Percentiles rank a stretch among this genome's conserved stretches.
phyloP scores from a whole-genome alignment of 92 coral and sea anemone species.

The Galaxea fascicularis region DNA sequence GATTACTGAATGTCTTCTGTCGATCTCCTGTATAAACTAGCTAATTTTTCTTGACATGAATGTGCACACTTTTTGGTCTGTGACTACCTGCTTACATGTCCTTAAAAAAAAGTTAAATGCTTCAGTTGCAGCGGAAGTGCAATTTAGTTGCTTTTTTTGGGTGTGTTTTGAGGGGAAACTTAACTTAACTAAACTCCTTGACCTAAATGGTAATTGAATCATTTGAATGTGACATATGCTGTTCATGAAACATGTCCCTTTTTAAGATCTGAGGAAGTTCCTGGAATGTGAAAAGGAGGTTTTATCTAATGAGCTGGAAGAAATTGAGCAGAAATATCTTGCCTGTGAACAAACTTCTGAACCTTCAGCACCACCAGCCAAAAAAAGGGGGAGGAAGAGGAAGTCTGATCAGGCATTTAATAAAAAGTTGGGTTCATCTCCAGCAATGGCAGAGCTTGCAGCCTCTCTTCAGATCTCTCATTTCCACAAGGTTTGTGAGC shows the following conservation, averaged over 20 bases:
- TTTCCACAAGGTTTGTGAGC: constrained; percentile 3
- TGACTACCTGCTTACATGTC: no score
- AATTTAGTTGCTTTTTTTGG: no score
- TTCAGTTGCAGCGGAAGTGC: no score
- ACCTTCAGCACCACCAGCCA: neutral
- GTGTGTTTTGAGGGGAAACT: no score
- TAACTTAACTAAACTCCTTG: neutral
- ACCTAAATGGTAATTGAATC: neutral
- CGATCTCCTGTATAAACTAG: no score
- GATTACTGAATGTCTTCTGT: no score
- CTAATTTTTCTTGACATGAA: no score
- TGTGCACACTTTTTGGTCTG: no score
- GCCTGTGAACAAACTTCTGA: constrained; percentile 1
- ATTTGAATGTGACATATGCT: neutral
- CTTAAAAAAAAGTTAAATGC: no score
- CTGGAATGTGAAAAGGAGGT: neutral
- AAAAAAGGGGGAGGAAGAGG: neutral
- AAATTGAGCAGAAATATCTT: neutral
- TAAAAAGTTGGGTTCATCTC: neutral
- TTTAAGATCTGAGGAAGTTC: constrained; percentile 9
- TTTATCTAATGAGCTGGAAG: neutral
- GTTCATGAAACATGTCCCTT: neutral
- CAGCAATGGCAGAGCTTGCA: constrained; percentile 7
- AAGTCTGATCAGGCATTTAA: neutral
- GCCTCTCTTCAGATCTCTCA: neutral